Base-by-base conservation (phyloP, 1,140 invertebrate species). In the Himalopsyche phryganea region DNA sequence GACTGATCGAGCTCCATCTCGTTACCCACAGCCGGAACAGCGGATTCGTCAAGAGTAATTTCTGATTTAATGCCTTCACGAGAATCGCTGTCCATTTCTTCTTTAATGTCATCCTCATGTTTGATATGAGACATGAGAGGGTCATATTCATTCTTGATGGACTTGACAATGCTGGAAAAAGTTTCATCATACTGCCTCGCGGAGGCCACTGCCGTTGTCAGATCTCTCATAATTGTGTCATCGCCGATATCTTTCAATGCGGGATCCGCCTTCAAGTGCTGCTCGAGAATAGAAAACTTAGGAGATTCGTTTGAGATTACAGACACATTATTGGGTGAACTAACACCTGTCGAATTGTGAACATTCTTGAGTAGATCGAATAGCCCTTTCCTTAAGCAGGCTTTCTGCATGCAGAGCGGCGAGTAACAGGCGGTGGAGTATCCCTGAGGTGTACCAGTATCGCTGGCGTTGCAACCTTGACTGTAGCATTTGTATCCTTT, bases 401-500 rank as follows among this genome's bases (percentile, higher is more conserved):
- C 80, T 67, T 86, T 86, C 68, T 86, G 83, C 19, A 89, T 72
- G 71, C 89, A 92, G 15, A 86, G 72, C 7, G 87, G 89, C 4
- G 89, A 91, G 68, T 90, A 92, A 65, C 89, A 92, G 40, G 81
- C 85, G 1, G 79, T 71, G 44, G 80, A 81, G 4, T 82, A 65
- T 57, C 71, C 79, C 51, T 82, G 81, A 13, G 75, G 72, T 10
- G 81, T 68, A 2, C 76, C 73, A 48, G 77, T 69, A 15, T 78
- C 75, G 40, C 79, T 80, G 54, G 82, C 82, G 61, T 87, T 88
- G 65, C 89, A 91, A 40, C 81, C 79, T 64, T 74, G 75, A 0
- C 83, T 84, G 64, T 91, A 91, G 69, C 89, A 91, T 57, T 79
- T 79, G 60, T 80, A 82, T 59, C 83, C 82, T 69, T 88, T 84